Percentiles rank a stretch among this genome's conserved stretches.
phyloP scores from a whole-genome alignment of 2,797 vertebrate genomes.

The Steatocranus sp. region DNA sequence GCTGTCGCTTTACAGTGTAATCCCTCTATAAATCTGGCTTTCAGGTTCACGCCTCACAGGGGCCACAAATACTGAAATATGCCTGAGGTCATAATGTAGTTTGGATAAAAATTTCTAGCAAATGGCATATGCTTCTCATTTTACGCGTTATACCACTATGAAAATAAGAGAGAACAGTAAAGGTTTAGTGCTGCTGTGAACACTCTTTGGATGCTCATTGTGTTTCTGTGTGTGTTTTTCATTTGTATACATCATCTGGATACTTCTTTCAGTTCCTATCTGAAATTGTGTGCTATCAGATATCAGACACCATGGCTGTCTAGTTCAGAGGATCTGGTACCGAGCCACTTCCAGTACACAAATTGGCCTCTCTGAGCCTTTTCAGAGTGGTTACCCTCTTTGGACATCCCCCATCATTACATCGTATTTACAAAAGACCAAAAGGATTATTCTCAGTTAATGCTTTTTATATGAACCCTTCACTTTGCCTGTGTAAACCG shows the following conservation, averaged over 20 bases:
- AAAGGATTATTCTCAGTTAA: constrained; percentile 57
- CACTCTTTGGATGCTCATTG: background rate
- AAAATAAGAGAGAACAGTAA: background rate
- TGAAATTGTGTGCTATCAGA: background rate
- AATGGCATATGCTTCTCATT: background rate
- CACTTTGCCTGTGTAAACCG: constrained; percentile 54
- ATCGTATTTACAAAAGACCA: constrained; percentile 63
- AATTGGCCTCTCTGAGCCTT: constrained; percentile 19
- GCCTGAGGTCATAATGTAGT: background rate
- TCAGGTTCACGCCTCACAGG: background rate
- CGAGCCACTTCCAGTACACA: constrained; percentile 14
- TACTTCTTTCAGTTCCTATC: background rate
- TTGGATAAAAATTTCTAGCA: background rate
- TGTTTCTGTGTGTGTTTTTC: background rate
- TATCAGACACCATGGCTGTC: constrained; percentile 7
- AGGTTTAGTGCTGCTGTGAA: background rate
- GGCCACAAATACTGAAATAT: background rate
- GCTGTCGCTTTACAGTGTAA: background rate
- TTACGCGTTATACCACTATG: background rate
- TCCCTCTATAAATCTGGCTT: background rate
- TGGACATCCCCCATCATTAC: constrained; percentile 54
- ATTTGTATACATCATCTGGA: background rate
- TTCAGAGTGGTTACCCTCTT: constrained; percentile 28
- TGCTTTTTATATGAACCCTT: constrained; percentile 63
- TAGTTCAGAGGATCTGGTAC: background rate